Evolutionary conservation across 2,113 vertebrate genomes (phyloP).

Genomic region (Boulengeromyrus knoepffleri): DNA sequence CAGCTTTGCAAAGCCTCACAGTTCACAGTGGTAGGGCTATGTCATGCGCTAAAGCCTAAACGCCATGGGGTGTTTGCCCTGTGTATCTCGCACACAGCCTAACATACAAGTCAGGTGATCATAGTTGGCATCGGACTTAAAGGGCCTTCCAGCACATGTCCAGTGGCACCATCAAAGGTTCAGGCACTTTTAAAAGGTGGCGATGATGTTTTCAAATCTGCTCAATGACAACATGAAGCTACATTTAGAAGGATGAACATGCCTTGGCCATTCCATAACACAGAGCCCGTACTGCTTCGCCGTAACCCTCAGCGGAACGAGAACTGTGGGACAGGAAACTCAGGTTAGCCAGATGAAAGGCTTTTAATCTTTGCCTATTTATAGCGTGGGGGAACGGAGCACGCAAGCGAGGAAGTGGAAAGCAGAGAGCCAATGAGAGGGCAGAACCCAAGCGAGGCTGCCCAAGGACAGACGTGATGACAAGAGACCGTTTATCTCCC

Average conservation of each 20-base stretch:
- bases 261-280: neutral
- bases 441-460: neutral
- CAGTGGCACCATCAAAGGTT: neutral
- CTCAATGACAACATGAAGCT: neutral
- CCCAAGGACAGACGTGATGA: conserved; percentile 12
- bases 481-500: neutral
- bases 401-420: neutral
- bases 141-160: neutral
- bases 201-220: neutral
- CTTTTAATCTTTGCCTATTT: conserved; percentile 35
- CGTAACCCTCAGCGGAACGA: neutral
- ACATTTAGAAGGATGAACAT: neutral
- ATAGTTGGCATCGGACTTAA: neutral
- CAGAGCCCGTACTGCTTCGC: neutral
- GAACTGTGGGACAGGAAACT: conserved; percentile 1
- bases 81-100: neutral
- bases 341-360: conserved; percentile 30
- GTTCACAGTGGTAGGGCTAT: neutral
- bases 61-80: neutral
- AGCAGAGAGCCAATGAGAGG: conserved; percentile 18
- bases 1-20: neutral
- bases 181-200: neutral
- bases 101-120: neutral
- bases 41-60: neutral
- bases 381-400: conserved; percentile 13